Conservation (phyloP, 2,113 vertebrate species). For the Sclerurus mexicanus region DNA sequence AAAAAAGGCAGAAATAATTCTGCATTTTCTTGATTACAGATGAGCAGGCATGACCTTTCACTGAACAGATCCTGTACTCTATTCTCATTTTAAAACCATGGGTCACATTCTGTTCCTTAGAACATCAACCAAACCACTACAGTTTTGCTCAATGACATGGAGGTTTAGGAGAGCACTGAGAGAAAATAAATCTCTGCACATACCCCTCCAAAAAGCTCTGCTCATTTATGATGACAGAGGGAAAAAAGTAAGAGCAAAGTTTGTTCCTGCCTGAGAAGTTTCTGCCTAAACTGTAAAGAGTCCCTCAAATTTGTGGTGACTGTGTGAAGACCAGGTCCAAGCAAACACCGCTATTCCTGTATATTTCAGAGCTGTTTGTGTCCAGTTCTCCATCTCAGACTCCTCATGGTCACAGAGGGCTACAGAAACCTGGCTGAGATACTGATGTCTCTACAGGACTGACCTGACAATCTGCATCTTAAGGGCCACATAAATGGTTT, state of each 20-base stretch:
- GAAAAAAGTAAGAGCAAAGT: background rate
- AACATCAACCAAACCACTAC: background rate
- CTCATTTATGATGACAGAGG: background rate
- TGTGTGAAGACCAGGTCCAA: background rate
- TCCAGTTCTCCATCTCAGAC: background rate
- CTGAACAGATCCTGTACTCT: background rate
- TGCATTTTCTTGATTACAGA: background rate
- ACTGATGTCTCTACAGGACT: background rate
- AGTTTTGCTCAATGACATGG: background rate
- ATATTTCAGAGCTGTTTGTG: background rate
- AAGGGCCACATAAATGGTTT: background rate
- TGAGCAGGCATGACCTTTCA: background rate
- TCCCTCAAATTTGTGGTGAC: background rate
- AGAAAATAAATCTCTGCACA: background rate
- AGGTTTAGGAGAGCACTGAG: background rate
- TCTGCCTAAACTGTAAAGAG: background rate
- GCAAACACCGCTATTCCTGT: background rate
- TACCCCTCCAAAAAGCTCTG: background rate
- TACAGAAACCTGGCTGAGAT: background rate
- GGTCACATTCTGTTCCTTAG: background rate
- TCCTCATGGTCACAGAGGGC: background rate
- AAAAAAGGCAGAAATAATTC: background rate
- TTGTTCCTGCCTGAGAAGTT: background rate
- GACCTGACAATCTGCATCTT: background rate
- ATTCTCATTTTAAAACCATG: background rate